phyloP scores from a whole-genome alignment of 2,797 vertebrate genomes.

The Gallinago stenura region DNA sequence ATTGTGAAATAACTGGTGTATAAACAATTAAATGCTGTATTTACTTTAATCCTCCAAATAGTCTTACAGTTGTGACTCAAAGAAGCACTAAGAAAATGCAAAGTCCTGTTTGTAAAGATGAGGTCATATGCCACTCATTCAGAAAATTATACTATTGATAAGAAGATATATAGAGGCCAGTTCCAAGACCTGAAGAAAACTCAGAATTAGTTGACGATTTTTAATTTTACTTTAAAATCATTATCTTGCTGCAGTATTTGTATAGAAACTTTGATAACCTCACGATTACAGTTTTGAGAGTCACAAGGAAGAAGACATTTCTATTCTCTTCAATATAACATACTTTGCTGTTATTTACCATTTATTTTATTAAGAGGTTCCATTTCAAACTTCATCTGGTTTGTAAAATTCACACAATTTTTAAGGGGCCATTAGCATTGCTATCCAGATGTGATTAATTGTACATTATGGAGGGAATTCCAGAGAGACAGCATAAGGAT shows the following conservation, averaged over 20 bases:
- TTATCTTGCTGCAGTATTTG: background rate
- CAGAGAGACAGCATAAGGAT: background rate
- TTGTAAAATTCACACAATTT: background rate
- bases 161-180: no score
- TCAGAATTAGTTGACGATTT: background rate
- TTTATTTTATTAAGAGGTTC: background rate
- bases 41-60: background rate
- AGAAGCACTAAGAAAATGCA: background rate
- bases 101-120: background rate
- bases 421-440: background rate
- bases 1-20: background rate
- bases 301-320: background rate
- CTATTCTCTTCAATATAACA: fast-evolving
- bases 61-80: background rate
- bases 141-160: background rate
- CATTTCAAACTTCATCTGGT: background rate
- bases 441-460: background rate
- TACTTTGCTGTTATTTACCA: background rate
- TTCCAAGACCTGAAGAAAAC: background rate
- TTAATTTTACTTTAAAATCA: background rate
- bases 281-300: background rate
- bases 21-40: background rate
- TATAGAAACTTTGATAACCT: background rate
- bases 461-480: background rate
- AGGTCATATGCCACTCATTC: background rate